Conservation (phyloP, 2,797 vertebrate genomes). For the Mus caroli region DNA sequence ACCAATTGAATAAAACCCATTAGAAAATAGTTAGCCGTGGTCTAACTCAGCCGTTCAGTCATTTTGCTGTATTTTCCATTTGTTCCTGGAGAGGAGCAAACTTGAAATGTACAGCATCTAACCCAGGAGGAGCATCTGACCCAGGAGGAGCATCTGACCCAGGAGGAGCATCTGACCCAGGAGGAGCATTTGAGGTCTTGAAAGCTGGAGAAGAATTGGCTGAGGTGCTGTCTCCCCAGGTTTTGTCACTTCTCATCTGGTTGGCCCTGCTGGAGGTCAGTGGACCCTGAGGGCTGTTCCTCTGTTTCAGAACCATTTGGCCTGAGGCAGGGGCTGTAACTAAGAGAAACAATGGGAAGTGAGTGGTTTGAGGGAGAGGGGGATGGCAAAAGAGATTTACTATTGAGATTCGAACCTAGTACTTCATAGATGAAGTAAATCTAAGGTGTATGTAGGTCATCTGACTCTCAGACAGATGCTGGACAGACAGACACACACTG, state of each 20-base stretch:
- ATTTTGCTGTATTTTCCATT: constrained; percentile 32
- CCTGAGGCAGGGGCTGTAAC: not conserved
- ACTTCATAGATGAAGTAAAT: not conserved
- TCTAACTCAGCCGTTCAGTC: not conserved
- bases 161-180: not conserved
- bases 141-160: not conserved
- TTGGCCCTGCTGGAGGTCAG: not conserved
- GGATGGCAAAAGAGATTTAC: not conserved
- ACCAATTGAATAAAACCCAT: not conserved
- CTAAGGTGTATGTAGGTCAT: not conserved
- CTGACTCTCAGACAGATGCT: not conserved
- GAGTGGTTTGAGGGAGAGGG: not conserved
- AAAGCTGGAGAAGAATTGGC: not conserved
- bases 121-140: not conserved
- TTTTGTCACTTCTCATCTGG: not conserved
- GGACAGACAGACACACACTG: not conserved
- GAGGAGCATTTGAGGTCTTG: not conserved
- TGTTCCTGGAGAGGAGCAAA: not conserved
- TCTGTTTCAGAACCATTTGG: not conserved
- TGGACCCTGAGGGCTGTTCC: not conserved
- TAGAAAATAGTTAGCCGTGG: not conserved
- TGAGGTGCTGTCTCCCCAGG: not conserved
- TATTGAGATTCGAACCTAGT: not conserved
- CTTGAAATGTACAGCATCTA: not conserved
- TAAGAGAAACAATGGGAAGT: constrained; percentile 18